Percentiles rank a stretch among this genome's conserved stretches.
Evolutionary conservation across 2,888 invertebrate species (phyloP).

Genomic region (Drosophila multiciliata): DNA sequence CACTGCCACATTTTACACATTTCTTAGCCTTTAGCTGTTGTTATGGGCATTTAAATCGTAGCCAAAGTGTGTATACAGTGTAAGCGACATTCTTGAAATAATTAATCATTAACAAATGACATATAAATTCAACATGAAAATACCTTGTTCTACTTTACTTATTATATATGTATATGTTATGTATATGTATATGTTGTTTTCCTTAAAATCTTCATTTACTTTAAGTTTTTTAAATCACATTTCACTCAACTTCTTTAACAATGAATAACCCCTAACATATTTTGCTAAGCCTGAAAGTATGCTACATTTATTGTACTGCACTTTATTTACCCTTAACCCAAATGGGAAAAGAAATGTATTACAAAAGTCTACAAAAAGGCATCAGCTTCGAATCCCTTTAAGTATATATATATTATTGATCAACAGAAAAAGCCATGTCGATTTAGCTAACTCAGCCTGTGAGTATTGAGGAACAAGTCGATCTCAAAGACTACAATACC

Average conservation of each 20-base stretch:
- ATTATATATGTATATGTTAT: too few species aligned
- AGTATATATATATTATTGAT: neutral
- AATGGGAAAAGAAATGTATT: neutral
- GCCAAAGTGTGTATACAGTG: neutral
- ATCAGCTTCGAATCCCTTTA: neutral
- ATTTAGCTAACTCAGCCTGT: neutral
- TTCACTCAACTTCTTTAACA: neutral
- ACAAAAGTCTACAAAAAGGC: neutral
- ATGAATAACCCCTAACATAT: neutral
- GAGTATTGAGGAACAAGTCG: neutral
- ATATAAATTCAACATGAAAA: neutral
- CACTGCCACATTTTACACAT: slow-evolving; percentile 38
- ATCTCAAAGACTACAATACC: neutral
- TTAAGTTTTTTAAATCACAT: too few species aligned
- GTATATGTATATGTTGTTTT: neutral
- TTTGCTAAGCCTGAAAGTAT: slow-evolving; percentile 23
- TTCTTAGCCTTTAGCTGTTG: slow-evolving; percentile 33
- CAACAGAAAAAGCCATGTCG: neutral
- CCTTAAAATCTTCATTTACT: neutral
- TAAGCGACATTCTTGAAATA: neutral
- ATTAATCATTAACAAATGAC: neutral
- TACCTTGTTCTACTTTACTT: neutral
- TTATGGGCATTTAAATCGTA: slow-evolving; percentile 29
- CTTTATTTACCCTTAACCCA: neutral
- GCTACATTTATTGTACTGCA: neutral